These are phyloP conservation scores for Isoperla grammatica DNA, from an alignment of 2,888 invertebrate species.

Conservation along the genomic window DNA sequence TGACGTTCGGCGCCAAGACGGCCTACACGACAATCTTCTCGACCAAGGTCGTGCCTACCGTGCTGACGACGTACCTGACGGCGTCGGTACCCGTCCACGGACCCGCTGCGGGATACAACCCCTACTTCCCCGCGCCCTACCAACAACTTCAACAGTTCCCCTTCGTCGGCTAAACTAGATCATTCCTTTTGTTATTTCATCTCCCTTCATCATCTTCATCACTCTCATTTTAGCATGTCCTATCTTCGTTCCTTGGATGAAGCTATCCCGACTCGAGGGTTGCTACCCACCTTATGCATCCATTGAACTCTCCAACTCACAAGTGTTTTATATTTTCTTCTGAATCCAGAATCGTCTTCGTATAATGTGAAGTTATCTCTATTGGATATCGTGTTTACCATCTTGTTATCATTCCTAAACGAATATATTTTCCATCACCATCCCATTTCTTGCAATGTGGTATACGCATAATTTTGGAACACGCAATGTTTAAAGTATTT, in stretches of 20 bases:
- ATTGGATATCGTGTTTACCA: too few species aligned
- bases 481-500: too few species aligned
- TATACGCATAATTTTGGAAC: too few species aligned
- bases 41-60: conserved; percentile 75
- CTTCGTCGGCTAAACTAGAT: conserved; percentile 68
- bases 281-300: too few species aligned
- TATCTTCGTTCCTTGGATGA: background rate
- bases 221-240: background rate
- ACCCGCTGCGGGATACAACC: conserved; percentile 62
- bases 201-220: background rate
- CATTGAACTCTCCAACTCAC: too few species aligned
- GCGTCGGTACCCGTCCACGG: conserved; percentile 70
- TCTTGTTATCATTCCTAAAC: too few species aligned
- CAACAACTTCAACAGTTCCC: conserved; percentile 69
- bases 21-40: conserved; percentile 81
- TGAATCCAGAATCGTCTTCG: too few species aligned
- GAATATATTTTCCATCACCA: too few species aligned
- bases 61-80: conserved; percentile 77
- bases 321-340: too few species aligned
- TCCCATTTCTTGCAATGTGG: too few species aligned
- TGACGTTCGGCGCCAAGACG: conserved; percentile 88
- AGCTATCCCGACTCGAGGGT: background rate
- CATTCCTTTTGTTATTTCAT: background rate
- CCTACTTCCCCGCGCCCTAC: conserved; percentile 71
- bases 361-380: too few species aligned